Base-by-base conservation (phyloP, 2,113 vertebrate species). In the Eurystomus gularis region DNA sequence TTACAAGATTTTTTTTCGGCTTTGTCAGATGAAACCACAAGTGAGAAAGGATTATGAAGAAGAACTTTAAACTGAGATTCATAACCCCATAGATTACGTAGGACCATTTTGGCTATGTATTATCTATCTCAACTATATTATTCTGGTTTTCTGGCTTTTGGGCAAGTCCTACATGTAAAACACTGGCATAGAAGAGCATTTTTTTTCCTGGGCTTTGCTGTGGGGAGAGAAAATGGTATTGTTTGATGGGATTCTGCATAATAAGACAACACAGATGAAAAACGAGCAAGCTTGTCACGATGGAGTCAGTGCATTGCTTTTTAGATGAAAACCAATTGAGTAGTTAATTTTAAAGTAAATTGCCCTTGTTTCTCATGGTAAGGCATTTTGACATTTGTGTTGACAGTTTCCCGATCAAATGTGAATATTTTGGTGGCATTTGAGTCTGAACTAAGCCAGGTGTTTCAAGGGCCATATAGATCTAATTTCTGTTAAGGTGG, bases 271-370 rank as follows among this genome's bases (percentile, higher is more conserved):
- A 33, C 26, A 37, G 69, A 84, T 92, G 73, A 94, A 96, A 93
- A 96, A 86, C 26, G 31, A 93, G 64, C 69, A 72, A 62, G 55
- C 62, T 54, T 94, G 80, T 95, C 86, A 89, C 4, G 2, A 33
- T 28, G 76, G 77, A 69, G 71, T 39, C 75, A 78, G 35, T 15
- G 11, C 39, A 23, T 23, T 85, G 69, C 46, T 52, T 92, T 93
- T 29, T 82, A 51, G 60, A 60, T 24, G 37, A 83, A 97, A 97
- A 69, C 39, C 81, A 86, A 85, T n/a, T 60, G 35, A 86, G 62
- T 57, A 82, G 70, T 66, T 88, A 95, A 97, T 93, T 96, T 96
- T 82, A 58, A 95, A 93, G 83, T 66, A 96, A 96, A 96, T 93
- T 81, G 72, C 78, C 79, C 78, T 93, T 69, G 51, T 85, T 91